Evolutionary conservation across 2,797 vertebrate genomes (phyloP).

Genomic region (Bradypodion pumilum): DNA sequence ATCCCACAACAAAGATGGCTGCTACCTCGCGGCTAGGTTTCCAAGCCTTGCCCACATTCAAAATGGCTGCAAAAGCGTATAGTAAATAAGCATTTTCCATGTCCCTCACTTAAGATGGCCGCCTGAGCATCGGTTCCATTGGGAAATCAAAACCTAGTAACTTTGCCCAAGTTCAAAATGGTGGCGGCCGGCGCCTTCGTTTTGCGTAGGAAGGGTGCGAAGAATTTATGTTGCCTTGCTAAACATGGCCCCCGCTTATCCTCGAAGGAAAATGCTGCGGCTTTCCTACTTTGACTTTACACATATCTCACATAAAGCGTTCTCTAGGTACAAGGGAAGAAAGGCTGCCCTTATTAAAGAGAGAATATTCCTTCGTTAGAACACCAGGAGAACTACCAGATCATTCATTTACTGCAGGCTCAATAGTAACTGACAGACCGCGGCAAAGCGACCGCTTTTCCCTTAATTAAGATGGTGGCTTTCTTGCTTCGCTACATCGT

Average conservation of each 20-base stretch:
- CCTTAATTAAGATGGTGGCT: constrained; percentile 54
- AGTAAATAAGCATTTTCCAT: neutral
- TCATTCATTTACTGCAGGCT: too few relatives aligned
- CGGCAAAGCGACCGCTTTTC: neutral
- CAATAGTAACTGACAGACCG: too few relatives aligned
- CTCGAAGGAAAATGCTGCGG: neutral
- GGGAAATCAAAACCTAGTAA: neutral
- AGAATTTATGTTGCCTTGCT: neutral
- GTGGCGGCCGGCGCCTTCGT: neutral
- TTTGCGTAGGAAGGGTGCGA: neutral
- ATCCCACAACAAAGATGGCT: constrained; percentile 19
- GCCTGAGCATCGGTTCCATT: too few relatives aligned
- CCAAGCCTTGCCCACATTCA: constrained; percentile 5
- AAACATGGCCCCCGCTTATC: neutral
- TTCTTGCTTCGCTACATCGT: neutral
- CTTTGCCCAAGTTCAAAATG: constrained; percentile 1
- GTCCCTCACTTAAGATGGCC: constrained; percentile 12
- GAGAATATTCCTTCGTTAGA: neutral
- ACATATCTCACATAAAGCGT: neutral
- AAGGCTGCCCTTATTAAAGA: neutral
- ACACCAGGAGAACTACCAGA: neutral
- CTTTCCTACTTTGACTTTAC: constrained; percentile 5
- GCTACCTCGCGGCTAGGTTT: fast-evolving
- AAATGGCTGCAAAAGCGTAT: neutral
- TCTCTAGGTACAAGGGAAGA: neutral